Base-by-base conservation (phyloP, 2,888 invertebrate species). In the Dryocosmus kuriphilus region DNA sequence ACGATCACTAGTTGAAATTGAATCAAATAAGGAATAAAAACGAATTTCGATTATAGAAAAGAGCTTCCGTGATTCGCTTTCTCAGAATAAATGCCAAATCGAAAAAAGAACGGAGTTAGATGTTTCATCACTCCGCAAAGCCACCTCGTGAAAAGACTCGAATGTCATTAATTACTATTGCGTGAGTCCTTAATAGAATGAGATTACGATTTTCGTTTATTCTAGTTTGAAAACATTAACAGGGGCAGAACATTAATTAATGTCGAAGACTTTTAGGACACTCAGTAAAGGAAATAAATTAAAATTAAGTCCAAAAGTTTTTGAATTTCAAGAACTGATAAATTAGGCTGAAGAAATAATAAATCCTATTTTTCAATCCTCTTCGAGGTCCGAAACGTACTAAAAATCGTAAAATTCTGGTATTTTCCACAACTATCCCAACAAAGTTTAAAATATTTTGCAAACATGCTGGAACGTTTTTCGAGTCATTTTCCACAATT, bases 41-140 rank as follows among this genome's bases (percentile, higher is more conserved):
- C 51, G 71, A 71, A 71, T 71, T 71, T 71, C 71, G 71, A 71
- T 71, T 71, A 71, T 51, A 51, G 71, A 51, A 30, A 71, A 71
- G 71, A 71, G n/a, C 51, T 51, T 51, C n/a, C 51, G 51, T 71
- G 71, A 71, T 71, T 32, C n/a, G 46, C 19, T 71, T 51, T n/a
- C 46, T 51, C 19, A 71, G 51, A 71, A 51, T 51, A 22, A 71
- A 71, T 71, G 46, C 6, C 30, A 8, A 71, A 51, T n/a, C 0
- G n/a, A 41, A 16, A 8, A 46, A 71, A 51, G 51, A 51, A 51
- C 9, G 32, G n/a, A 71, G 30, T n/a, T 11, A 27, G 41, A 24
- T 30, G 9, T 30, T 9, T 51, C 24, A 51, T 46, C 46, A 51
- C 11, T 9, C 2, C 4, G 19, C 27, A 60, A 16, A 60, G 16